A percentile compares a stretch with the other conserved stretches of the same genome.
Evolutionary conservation across 2,888 invertebrate species (phyloP).

Genomic region (Priocnemis perturbator): DNA sequence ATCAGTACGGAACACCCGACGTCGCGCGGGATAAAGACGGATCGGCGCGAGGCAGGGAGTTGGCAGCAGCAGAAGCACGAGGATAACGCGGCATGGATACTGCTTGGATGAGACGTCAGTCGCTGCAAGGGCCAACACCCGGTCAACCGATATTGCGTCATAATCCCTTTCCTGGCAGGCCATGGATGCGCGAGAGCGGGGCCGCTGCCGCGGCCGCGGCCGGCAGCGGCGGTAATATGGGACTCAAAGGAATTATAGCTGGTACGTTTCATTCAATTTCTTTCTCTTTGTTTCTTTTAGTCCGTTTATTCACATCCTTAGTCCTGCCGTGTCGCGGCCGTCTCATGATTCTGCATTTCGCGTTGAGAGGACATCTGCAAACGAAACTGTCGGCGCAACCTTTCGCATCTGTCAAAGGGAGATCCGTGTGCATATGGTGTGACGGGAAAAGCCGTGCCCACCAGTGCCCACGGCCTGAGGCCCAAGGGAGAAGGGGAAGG

Average conservation of each 20-base stretch:
- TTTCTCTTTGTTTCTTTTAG: too few species aligned
- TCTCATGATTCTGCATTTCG: too few species aligned
- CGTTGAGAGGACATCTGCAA: not conserved
- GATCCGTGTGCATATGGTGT: too few species aligned
- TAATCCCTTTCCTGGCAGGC: constrained; percentile 79
- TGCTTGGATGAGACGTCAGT: constrained; percentile 52
- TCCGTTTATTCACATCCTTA: too few species aligned
- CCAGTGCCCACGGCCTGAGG: too few species aligned
- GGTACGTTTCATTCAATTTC: constrained; percentile 76
- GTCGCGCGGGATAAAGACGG: constrained; percentile 26
- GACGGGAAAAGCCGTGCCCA: too few species aligned
- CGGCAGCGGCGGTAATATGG: constrained; percentile 79
- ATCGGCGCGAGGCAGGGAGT: too few species aligned
- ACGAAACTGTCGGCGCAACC: not conserved
- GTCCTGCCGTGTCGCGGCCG: too few species aligned
- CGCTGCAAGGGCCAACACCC: constrained; percentile 28
- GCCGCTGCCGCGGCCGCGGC: constrained; percentile 85
- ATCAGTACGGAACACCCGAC: constrained; percentile 44
- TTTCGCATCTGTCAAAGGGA: constrained; percentile 28
- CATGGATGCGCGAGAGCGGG: constrained; percentile 83
- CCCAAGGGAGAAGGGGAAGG: not conserved
- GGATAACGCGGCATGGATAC: constrained; percentile 61
- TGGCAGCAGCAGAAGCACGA: too few species aligned
- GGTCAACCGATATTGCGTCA: constrained; percentile 36
- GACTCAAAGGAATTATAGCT: constrained; percentile 94